phyloP scores from a whole-genome alignment of 2,888 invertebrate species.

The Phlogophora meticulosa region DNA sequence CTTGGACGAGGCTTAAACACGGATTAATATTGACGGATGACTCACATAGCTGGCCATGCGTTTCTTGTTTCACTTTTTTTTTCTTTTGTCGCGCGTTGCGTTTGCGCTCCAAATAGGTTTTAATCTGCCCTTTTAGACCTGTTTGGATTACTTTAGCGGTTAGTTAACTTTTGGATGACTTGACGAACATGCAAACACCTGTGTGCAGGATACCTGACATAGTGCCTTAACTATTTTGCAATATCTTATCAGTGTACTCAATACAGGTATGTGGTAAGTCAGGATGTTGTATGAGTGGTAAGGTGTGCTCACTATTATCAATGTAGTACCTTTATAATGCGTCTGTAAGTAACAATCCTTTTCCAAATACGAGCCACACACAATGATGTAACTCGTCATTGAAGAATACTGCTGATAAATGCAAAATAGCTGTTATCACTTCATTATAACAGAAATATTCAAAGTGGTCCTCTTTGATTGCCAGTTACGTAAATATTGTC shows the following conservation, averaged over 20 bases:
- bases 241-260: constrained; percentile 24
- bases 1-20: constrained; percentile 35
- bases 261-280: constrained; percentile 1
- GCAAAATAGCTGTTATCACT: constrained; percentile 34
- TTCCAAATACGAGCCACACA: constrained; percentile 20
- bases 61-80: not conserved
- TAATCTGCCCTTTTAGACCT: constrained; percentile 16
- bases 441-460: constrained; percentile 35
- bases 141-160: not conserved
- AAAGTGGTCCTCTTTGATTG: constrained; percentile 39
- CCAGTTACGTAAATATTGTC: constrained; percentile 56
- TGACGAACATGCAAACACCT: not conserved
- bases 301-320: constrained; percentile 43
- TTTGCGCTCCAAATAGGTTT: constrained; percentile 20
- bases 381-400: constrained; percentile 49
- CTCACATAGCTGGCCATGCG: constrained; percentile 3
- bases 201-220: constrained; percentile 1
- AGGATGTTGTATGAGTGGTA: constrained; percentile 11
- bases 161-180: not conserved
- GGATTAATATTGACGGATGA: constrained; percentile 39
- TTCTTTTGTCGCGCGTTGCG: not conserved
- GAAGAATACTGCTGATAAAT: constrained; percentile 41
- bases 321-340: constrained; percentile 3
- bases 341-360: constrained; percentile 15
- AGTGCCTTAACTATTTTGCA: constrained; percentile 22